Evolutionary conservation across 2,113 vertebrate species (phyloP).

Genomic region (Daboia siamensis): DNA sequence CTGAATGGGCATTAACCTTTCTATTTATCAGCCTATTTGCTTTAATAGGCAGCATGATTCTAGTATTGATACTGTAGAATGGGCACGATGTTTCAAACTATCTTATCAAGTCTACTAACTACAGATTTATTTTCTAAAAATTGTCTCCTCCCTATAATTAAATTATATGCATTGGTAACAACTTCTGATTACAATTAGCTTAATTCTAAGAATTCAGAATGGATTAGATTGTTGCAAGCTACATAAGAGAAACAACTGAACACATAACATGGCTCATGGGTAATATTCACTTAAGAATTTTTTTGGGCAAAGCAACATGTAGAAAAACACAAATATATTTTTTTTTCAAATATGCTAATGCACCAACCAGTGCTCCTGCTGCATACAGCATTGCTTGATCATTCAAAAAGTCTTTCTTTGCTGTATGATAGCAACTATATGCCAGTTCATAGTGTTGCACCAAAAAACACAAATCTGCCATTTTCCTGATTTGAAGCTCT

Average conservation of each 20-base stretch:
- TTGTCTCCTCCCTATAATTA: neutral
- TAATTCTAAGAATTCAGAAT: neutral
- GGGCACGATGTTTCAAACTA: neutral
- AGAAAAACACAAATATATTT: neutral
- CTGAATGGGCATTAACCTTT: neutral
- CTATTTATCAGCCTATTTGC: neutral
- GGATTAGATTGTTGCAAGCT: neutral
- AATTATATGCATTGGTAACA: neutral
- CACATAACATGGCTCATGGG: neutral
- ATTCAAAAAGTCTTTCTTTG: conserved; percentile 97
- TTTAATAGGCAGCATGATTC: neutral
- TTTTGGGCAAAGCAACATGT: neutral
- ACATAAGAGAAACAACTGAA: neutral
- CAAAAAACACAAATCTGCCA: conserved; percentile 97
- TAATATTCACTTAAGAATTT: neutral
- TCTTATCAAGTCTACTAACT: neutral
- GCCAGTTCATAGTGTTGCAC: conserved; percentile 98
- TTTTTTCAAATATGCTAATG: conserved; percentile 11
- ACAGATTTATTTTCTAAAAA: neutral
- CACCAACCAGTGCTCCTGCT: conserved; percentile 92
- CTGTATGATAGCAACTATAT: conserved; percentile 97
- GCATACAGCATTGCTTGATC: conserved; percentile 99
- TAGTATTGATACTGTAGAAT: neutral
- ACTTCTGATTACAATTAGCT: neutral
- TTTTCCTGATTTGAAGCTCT: conserved; percentile 96